Percentiles rank a stretch among this genome's conserved stretches.
Conservation (phyloP, 2,797 vertebrate genomes). For the Alosa sapidissima region DNA sequence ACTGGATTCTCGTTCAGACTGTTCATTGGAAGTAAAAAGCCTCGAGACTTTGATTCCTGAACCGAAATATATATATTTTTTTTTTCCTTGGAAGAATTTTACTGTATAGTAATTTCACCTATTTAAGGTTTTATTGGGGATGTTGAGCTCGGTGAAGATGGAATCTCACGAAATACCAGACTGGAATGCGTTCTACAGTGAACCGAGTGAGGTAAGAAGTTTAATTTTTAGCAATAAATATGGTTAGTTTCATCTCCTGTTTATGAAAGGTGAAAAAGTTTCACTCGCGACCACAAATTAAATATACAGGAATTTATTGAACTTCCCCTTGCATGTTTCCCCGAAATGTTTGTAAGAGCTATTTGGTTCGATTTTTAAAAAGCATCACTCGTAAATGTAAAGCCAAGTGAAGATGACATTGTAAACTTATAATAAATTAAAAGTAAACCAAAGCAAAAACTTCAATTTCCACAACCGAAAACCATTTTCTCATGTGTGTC, state of each 20-base stretch:
- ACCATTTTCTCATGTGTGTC: neutral
- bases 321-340: neutral
- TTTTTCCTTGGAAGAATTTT: slow-evolving; percentile 7
- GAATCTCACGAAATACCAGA: slow-evolving; percentile 83
- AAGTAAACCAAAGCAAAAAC: neutral
- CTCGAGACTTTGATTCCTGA: neutral
- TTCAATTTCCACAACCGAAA: neutral
- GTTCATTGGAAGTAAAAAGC: neutral
- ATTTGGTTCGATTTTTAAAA: neutral
- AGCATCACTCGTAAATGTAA: neutral
- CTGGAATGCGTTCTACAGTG: slow-evolving; percentile 83
- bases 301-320: neutral
- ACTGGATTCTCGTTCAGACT: slow-evolving; percentile 25
- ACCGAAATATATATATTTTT: neutral
- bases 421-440: neutral
- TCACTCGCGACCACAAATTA: neutral
- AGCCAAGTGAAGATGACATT: neutral
- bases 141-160: slow-evolving; percentile 88
- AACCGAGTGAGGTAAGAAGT: slow-evolving; percentile 77
- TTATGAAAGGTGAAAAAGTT: neutral
- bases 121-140: slow-evolving; percentile 67
- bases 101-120: slow-evolving; percentile 25
- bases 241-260: neutral
- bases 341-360: neutral
- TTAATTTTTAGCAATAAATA: neutral